Conservation (phyloP, 2,797 vertebrate genomes). For the Masticophis lateralis region DNA sequence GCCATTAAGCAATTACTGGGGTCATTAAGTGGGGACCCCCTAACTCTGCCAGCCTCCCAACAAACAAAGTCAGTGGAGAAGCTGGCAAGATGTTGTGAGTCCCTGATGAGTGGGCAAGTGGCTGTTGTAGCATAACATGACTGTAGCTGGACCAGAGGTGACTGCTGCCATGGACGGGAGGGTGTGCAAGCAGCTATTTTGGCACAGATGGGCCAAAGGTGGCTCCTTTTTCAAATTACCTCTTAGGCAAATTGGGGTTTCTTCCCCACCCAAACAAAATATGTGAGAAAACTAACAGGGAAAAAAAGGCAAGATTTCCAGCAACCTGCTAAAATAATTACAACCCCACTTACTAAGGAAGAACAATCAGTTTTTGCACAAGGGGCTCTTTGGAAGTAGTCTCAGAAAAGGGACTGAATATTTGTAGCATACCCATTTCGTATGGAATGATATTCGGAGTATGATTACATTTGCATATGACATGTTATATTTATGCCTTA, state of each 20-base stretch:
- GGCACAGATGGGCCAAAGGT: not conserved
- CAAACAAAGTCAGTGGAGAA: not conserved
- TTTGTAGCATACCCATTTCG: not conserved
- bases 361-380: not conserved
- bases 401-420: not conserved
- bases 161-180: not conserved
- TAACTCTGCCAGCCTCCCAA: not conserved
- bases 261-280: not conserved
- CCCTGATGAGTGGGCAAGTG: not conserved
- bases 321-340: not conserved
- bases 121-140: not conserved
- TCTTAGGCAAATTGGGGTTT: not conserved
- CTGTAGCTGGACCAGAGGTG: not conserved
- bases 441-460: not conserved
- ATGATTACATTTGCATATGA: not conserved
- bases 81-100: not conserved
- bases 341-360: not conserved
- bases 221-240: not conserved
- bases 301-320: no score
- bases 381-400: not conserved
- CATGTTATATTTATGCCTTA: not conserved
- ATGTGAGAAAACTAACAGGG: not conserved
- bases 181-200: not conserved
- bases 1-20: not conserved
- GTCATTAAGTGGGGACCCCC: not conserved